Percentiles rank a stretch among this genome's conserved stretches.
Evolutionary conservation across 2,888 invertebrate species (phyloP).

Genomic region (Baccha elongata): DNA sequence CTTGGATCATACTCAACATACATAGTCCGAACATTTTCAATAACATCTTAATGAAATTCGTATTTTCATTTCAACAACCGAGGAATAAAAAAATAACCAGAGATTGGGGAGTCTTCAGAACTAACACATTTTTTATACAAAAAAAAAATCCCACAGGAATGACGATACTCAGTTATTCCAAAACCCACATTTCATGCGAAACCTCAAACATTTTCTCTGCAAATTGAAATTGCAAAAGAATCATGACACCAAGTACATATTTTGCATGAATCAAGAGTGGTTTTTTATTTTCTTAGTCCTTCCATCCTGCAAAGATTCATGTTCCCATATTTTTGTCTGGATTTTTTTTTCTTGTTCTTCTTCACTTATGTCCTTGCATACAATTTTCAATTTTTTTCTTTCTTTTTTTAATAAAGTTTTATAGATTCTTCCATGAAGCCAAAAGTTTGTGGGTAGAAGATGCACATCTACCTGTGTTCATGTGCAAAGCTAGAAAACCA

Average conservation of each 20-base stretch:
- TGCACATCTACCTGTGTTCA: no score
- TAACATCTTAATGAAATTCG: conserved; percentile 55
- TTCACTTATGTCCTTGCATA: background rate
- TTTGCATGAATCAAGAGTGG: background rate
- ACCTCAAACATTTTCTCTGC: conserved; percentile 49
- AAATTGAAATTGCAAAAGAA: conserved; percentile 69
- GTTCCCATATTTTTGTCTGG: conserved; percentile 18
- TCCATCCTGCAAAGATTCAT: background rate
- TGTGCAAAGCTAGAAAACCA: conserved; percentile 16
- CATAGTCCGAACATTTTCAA: conserved; percentile 48
- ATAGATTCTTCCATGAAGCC: conserved; percentile 11
- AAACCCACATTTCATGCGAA: conserved; percentile 30
- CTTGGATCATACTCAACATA: conserved; percentile 40
- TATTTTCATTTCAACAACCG: background rate
- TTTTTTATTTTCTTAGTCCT: background rate
- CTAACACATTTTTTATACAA: conserved; percentile 12
- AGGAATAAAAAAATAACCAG: background rate
- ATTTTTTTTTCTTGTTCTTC: background rate
- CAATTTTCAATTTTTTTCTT: conserved; percentile 17
- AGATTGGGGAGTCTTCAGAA: background rate
- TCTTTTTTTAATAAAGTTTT: conserved; percentile 45
- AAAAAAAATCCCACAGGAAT: conserved; percentile 20
- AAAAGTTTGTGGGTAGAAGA: no score
- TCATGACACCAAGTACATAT: conserved; percentile 51
- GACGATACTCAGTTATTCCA: background rate